Evolutionary conservation across 2,113 vertebrate species (phyloP).

Genomic region (Apteryx owenii): DNA sequence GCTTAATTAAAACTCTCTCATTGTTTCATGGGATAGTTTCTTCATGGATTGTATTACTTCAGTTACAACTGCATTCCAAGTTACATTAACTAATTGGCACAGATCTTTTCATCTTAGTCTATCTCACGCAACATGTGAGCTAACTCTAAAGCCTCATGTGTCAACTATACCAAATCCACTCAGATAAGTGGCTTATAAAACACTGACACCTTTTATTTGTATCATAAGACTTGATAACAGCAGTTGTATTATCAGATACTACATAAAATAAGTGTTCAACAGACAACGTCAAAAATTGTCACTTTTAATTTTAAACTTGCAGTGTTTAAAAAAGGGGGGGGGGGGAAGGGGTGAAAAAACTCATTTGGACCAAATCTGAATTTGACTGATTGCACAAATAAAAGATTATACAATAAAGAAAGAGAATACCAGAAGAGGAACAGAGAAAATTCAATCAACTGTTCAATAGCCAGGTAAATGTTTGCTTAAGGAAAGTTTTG

Average conservation of each 20-base stretch:
- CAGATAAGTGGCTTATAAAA: neutral
- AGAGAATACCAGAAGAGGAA: neutral
- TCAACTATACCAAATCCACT: neutral
- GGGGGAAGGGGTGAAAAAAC: neutral
- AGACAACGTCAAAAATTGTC: neutral
- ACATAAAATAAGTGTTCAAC: neutral
- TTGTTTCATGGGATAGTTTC: neutral
- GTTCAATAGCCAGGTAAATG: neutral
- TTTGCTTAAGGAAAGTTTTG: neutral
- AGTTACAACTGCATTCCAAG: neutral
- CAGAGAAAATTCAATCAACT: neutral
- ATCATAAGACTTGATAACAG: fast-evolving
- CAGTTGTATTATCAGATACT: fast-evolving
- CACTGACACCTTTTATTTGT: neutral
- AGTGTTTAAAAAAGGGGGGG: neutral
- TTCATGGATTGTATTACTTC: neutral
- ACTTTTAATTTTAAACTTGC: neutral
- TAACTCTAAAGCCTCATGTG: neutral
- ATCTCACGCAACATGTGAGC: neutral
- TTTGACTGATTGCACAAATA: neutral
- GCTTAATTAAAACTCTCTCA: neutral
- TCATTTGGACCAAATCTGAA: neutral
- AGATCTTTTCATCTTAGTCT: neutral
- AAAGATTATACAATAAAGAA: neutral
- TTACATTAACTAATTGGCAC: neutral